Conservation (phyloP, 2,888 invertebrate genomes). For the Meiosimyza decipiens region DNA sequence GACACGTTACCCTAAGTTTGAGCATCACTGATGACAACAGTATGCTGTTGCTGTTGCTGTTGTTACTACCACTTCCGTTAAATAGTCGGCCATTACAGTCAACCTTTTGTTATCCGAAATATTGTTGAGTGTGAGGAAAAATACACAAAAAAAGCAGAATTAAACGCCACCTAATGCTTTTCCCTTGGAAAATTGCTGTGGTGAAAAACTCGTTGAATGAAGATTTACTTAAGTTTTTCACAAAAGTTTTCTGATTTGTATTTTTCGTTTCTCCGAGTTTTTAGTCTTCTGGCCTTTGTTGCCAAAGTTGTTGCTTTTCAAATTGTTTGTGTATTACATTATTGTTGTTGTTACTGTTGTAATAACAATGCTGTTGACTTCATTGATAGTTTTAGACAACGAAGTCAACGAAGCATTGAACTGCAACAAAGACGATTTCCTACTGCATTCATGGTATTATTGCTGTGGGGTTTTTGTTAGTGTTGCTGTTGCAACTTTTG, state of each 20-base stretch:
- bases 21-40: too few relatives aligned
- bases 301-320: too few relatives aligned
- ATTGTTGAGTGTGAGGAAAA: too few relatives aligned
- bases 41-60: too few relatives aligned
- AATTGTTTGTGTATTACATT: neutral
- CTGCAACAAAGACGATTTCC: slow-evolving; percentile 24
- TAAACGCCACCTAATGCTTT: too few relatives aligned
- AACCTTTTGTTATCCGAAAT: too few relatives aligned
- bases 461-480: neutral
- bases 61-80: too few relatives aligned
- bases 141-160: too few relatives aligned
- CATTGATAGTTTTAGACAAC: slow-evolving; percentile 31
- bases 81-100: too few relatives aligned
- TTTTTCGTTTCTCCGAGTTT: neutral
- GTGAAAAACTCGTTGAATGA: slow-evolving; percentile 25
- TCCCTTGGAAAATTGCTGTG: too few relatives aligned
- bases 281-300: neutral
- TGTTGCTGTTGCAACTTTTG: neutral
- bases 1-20: too few relatives aligned
- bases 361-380: slow-evolving; percentile 28
- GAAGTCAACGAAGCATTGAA: slow-evolving; percentile 32
- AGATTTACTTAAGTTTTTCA: slow-evolving; percentile 32
- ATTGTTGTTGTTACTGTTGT: slow-evolving; percentile 24
- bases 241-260: slow-evolving; percentile 17
- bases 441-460: slow-evolving; percentile 1